Evolutionary conservation across 2,888 invertebrate genomes (phyloP).

Genomic region (Parnassius orleans): DNA sequence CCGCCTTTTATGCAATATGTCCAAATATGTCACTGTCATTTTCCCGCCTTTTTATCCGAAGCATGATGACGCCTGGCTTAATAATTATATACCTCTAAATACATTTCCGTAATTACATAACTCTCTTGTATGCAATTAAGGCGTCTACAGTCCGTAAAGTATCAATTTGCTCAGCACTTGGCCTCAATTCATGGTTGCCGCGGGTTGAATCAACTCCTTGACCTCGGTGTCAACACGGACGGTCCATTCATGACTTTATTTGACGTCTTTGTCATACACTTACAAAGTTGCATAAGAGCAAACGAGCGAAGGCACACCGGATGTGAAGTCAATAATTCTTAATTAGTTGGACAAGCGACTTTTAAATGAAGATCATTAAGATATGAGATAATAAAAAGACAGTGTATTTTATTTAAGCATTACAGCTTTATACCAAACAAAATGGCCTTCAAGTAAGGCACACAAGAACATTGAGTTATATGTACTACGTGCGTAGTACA

Average conservation of each 20-base stretch:
- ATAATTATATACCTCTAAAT: constrained; percentile 1
- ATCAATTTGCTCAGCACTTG: constrained; percentile 36
- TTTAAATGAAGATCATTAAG: constrained; percentile 16
- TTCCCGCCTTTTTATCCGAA: constrained; percentile 2
- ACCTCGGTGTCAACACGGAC: constrained; percentile 63
- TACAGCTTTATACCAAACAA: no score
- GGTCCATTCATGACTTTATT: constrained; percentile 56
- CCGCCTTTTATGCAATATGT: constrained; percentile 7
- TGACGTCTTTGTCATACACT: constrained; percentile 39
- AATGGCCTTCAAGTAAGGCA: no score
- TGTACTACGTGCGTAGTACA: no score
- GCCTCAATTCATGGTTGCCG: constrained; percentile 43
- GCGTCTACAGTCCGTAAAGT: constrained; percentile 13
- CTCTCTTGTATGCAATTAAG: constrained; percentile 5
- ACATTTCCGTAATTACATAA: constrained; percentile 18
- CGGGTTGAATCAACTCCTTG: constrained; percentile 67
- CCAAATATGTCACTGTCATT: constrained; percentile 12
- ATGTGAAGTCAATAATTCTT: constrained; percentile 52
- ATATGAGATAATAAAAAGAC: constrained; percentile 4
- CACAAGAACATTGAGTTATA: no score
- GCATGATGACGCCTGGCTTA: not conserved
- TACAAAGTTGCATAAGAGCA: constrained; percentile 21
- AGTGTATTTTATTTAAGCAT: not conserved
- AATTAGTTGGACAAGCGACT: constrained; percentile 42
- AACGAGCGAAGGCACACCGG: constrained; percentile 38